A percentile compares a stretch with the other conserved stretches of the same genome.
Conservation (phyloP, 2,797 vertebrate genomes). For the Gila robusta region DNA sequence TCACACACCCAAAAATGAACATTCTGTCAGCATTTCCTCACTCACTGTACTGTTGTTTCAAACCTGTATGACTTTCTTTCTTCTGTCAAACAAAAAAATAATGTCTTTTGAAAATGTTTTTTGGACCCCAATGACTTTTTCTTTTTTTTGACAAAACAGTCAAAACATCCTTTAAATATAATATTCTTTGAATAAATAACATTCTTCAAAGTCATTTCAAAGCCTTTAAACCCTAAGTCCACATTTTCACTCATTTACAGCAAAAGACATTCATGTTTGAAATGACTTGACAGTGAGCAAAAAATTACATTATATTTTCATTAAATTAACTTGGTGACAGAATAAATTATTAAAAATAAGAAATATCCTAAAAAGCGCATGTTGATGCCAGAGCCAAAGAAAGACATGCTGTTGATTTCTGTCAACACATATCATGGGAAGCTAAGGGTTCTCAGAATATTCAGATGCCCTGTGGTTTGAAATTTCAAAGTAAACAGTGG, state of each 20-base stretch:
- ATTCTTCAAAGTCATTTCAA: not conserved
- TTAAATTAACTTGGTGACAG: not conserved
- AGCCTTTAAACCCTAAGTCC: not conserved
- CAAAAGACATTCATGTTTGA: not conserved
- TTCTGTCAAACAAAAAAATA: not conserved
- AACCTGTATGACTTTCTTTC: not conserved
- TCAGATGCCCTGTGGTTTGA: constrained; percentile 14
- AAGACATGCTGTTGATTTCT: not conserved
- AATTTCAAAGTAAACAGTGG: constrained; percentile 16
- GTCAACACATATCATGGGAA: not conserved
- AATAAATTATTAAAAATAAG: not conserved
- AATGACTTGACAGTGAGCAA: not conserved
- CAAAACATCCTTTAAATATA: not conserved
- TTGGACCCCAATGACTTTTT: not conserved
- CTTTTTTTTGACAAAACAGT: not conserved
- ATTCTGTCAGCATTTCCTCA: not conserved
- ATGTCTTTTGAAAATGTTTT: not conserved
- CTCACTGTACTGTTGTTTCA: not conserved
- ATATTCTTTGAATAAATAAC: too few relatives aligned
- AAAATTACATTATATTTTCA: not conserved
- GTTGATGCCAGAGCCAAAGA: not conserved
- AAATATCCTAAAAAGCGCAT: not conserved
- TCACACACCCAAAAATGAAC: not conserved
- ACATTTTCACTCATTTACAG: not conserved
- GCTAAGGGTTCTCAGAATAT: not conserved